These are phyloP conservation scores for Malurus cyaneus DNA, from an alignment of 2,113 vertebrate species.

Conservation along the genomic window DNA sequence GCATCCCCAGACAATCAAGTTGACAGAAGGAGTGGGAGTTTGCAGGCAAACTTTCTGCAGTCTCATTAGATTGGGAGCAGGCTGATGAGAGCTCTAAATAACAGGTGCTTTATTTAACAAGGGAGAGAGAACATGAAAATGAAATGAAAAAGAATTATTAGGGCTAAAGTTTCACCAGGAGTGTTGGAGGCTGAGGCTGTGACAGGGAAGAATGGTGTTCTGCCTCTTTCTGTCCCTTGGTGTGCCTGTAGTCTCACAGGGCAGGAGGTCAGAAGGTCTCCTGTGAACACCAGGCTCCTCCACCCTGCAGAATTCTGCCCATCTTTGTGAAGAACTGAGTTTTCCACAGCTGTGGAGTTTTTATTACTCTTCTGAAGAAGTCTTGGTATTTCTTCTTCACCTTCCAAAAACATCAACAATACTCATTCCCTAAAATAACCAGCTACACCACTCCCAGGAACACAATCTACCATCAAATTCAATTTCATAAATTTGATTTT, in stretches of 20 bases:
- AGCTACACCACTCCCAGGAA: not conserved
- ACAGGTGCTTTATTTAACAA: conserved; percentile 48
- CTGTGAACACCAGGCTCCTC: not conserved
- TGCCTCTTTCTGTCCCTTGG: not conserved
- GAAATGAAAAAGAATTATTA: not conserved
- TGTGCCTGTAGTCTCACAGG: not conserved
- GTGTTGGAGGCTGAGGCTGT: not conserved
- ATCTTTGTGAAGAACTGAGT: not conserved
- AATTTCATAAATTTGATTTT: not conserved
- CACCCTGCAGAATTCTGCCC: not conserved
- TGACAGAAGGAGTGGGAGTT: conserved; percentile 66
- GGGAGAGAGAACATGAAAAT: not conserved
- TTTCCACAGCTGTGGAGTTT: not conserved
- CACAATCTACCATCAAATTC: not conserved
- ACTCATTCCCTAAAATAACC: not conserved
- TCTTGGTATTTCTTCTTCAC: not conserved
- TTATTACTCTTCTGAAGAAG: not conserved
- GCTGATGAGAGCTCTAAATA: conserved; percentile 52
- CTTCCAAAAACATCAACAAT: not conserved
- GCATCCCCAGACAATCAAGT: conserved; percentile 50
- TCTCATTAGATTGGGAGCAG: conserved; percentile 38
- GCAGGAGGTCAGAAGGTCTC: not conserved
- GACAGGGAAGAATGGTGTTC: not conserved
- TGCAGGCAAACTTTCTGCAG: conserved; percentile 54
- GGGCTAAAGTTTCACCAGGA: not conserved